Evolutionary conservation across 1,140 invertebrate species (phyloP).

Genomic region (Drosophila repleta): DNA sequence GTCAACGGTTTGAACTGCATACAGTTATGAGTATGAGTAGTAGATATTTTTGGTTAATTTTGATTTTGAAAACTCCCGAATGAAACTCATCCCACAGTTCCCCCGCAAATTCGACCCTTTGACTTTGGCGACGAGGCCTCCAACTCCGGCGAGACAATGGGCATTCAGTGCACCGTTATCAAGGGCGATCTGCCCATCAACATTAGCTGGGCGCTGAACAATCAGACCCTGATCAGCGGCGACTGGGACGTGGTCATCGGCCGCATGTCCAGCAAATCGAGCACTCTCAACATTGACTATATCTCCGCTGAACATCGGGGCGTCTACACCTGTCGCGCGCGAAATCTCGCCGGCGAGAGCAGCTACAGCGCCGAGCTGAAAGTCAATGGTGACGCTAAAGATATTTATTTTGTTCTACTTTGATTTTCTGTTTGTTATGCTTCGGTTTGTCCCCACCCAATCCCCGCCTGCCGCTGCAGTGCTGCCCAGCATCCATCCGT

Average conservation of each 20-base stretch:
- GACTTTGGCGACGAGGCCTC: constrained; percentile 89
- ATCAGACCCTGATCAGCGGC: constrained; percentile 63
- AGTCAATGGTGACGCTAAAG: constrained; percentile 69
- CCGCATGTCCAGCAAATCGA: constrained; percentile 82
- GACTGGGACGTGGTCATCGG: constrained; percentile 83
- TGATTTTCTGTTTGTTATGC: constrained; percentile 30
- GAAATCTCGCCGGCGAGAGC: constrained; percentile 88
- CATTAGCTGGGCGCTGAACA: constrained; percentile 88
- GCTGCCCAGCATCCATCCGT: constrained; percentile 88
- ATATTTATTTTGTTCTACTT: not conserved
- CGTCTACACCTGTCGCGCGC: constrained; percentile 91
- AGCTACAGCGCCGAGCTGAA: constrained; percentile 74
- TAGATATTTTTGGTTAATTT: constrained; percentile 19
- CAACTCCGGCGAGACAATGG: constrained; percentile 88
- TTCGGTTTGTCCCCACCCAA: constrained; percentile 17
- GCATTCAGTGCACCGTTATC: constrained; percentile 91
- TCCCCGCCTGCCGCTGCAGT: constrained; percentile 83
- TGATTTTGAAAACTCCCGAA: constrained; percentile 16
- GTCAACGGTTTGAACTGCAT: constrained; percentile 86
- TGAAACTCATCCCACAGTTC: constrained; percentile 84
- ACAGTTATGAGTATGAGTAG: not conserved
- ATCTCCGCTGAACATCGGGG: constrained; percentile 88
- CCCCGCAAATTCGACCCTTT: constrained; percentile 88
- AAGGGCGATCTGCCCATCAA: constrained; percentile 93
- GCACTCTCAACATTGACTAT: constrained; percentile 83